Evolutionary conservation across 2,113 vertebrate species (phyloP).

Genomic region (Eurystomus gularis): DNA sequence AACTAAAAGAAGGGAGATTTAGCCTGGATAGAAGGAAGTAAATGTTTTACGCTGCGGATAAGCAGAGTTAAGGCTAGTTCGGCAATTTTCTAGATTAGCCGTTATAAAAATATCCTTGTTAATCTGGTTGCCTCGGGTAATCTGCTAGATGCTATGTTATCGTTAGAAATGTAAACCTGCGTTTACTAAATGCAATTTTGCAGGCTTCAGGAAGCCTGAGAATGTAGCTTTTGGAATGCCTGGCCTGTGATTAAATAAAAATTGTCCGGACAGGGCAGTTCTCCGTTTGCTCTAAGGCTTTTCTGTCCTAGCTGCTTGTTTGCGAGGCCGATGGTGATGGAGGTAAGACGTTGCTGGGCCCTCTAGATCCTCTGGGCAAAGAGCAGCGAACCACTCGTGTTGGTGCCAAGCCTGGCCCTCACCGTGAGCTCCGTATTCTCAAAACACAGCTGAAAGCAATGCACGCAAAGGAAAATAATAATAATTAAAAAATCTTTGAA

Average conservation of each 20-base stretch:
- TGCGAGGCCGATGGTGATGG: neutral
- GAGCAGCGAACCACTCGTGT: neutral
- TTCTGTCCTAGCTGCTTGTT: neutral
- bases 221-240: slow-evolving; percentile 5
- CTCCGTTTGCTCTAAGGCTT: neutral
- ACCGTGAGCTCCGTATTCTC: neutral
- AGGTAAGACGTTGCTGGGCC: neutral
- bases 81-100: neutral
- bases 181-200: neutral
- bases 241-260: neutral
- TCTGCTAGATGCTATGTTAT: neutral
- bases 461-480: neutral
- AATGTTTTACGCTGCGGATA: too few species aligned
- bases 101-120: slow-evolving; percentile 34
- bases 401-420: neutral
- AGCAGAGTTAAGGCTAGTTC: neutral
- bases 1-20: too few species aligned
- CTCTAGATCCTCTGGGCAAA: neutral
- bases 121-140: slow-evolving; percentile 4
- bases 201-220: neutral
- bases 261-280: neutral
- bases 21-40: too few species aligned
- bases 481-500: neutral
- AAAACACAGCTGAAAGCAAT: neutral
- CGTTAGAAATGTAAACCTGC: slow-evolving; percentile 5